Evolutionary conservation across 2,888 invertebrate genomes (phyloP).

Genomic region (Caenorhabditis sp.): DNA sequence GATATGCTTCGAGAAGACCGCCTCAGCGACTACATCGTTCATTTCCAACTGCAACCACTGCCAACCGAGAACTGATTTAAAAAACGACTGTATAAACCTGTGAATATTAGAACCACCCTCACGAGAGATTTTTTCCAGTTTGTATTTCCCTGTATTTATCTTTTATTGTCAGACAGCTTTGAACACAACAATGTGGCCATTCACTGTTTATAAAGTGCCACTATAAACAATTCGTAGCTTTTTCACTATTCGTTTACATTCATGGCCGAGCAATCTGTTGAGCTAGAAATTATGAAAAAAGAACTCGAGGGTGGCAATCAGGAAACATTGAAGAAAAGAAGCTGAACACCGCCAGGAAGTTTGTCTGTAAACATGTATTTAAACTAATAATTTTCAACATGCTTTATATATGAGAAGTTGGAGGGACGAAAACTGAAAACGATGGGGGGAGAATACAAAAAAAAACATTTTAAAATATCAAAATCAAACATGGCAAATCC

Average conservation of each 20-base stretch:
- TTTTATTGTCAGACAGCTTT: background rate
- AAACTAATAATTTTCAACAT: background rate
- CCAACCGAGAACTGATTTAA: slow-evolving; percentile 8
- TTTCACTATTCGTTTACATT: background rate
- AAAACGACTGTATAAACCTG: background rate
- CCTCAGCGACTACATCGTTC: slow-evolving; percentile 58
- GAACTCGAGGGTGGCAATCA: slow-evolving; percentile 21
- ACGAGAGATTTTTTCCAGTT: background rate
- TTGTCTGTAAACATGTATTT: slow-evolving; percentile 38
- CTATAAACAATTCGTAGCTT: slow-evolving; percentile 1
- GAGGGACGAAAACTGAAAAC: slow-evolving; percentile 23
- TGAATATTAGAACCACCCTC: background rate
- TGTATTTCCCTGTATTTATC: slow-evolving; percentile 15
- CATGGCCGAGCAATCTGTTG: background rate
- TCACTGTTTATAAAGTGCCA: background rate
- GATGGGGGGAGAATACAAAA: background rate
- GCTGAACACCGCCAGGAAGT: slow-evolving; percentile 35
- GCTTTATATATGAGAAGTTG: background rate
- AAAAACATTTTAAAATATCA: background rate
- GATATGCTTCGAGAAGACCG: slow-evolving; percentile 60
- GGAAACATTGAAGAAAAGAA: slow-evolving; percentile 28
- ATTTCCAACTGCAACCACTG: slow-evolving; percentile 42
- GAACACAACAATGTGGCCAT: slow-evolving; percentile 15
- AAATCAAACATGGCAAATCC: slow-evolving; percentile 26
- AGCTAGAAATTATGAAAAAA: slow-evolving; percentile 33